phyloP scores from a whole-genome alignment of 2,888 invertebrate genomes.

The Miltochrista miniata region DNA sequence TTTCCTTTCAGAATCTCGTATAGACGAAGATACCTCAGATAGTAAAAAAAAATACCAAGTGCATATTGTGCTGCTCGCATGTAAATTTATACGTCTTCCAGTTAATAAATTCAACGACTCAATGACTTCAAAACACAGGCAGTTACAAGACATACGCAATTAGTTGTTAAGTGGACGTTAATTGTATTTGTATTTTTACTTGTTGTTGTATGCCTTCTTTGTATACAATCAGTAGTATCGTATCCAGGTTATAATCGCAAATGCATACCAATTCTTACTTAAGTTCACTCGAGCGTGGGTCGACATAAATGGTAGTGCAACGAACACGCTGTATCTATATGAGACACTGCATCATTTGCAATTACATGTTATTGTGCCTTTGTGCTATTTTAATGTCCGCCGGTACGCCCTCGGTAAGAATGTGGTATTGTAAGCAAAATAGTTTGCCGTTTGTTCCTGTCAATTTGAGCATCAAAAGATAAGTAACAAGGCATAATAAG shows the following conservation, averaged over 20 bases:
- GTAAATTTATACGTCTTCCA: too few species aligned
- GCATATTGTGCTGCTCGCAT: too few species aligned
- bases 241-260: conserved; percentile 5
- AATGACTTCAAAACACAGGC: too few species aligned
- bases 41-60: too few species aligned
- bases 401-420: conserved; percentile 57
- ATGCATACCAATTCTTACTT: conserved; percentile 22
- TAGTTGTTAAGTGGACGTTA: background rate
- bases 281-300: conserved; percentile 59
- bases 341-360: conserved; percentile 81
- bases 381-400: conserved; percentile 73
- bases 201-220: background rate
- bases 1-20: too few species aligned
- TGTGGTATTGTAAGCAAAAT: conserved; percentile 79
- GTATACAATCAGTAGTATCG: background rate
- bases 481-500: conserved; percentile 45
- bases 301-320: conserved; percentile 73
- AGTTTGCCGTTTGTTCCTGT: conserved; percentile 68
- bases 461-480: conserved; percentile 59
- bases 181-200: too few species aligned
- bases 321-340: conserved; percentile 59
- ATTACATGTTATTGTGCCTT: conserved; percentile 82
- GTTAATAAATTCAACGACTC: too few species aligned
- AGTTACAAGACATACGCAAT: too few species aligned
- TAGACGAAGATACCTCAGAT: too few species aligned